Evolutionary conservation across 2,113 vertebrate species (phyloP), one percentile per base, ranked within the genome.

Genomic region (Hipposideros armiger): DNA sequence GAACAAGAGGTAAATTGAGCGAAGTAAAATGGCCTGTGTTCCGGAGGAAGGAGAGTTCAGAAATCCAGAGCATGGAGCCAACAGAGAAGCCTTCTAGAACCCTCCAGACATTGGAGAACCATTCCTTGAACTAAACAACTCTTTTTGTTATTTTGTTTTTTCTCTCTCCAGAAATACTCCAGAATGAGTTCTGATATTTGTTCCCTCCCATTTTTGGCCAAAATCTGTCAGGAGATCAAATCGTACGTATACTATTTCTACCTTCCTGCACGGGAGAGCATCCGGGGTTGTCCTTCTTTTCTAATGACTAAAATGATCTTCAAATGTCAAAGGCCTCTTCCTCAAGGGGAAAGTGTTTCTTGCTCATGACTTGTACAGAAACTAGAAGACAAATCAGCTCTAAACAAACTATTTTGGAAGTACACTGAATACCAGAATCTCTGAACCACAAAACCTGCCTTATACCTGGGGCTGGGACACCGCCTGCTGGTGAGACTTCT

Each of bases 151-250:
- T 54, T 73, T 5, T 62, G 60, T 72, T 60, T 90, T 16, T 67
- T 7, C 16, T 36, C 52, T 94, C 19, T 6, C 70, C 96, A 99
- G 99, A 96, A 98, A 92, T 96, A 80, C 36, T 62, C 94, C 26
- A 50, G 24, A 84, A 90, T 91, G 1, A 70, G 96, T 88, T 96
- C 93, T 32, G 85, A 42, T 82, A 32, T 99, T 72, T 99, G 98
- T 95, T 93, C 97, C 0, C 96, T 99, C 96, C 99, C 99, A 22
- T 89, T 95, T 93, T 95, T 99, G 97, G 76, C 74, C 92, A 97
- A 97, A 85, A 97, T 99, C 77, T 99, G 98, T 67, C 95, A 98
- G 96, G 96, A 98, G 97, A 98, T 98, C 42, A 92, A 98, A 96
- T 54, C 67, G 99, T 99, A 98, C 0, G 98, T 99, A 98, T 96